A percentile compares a stretch with the other conserved stretches of the same genome.
These are phyloP conservation scores for Ophion obscuratus DNA, from an alignment of 2,888 invertebrate genomes.

Conservation along the genomic window DNA sequence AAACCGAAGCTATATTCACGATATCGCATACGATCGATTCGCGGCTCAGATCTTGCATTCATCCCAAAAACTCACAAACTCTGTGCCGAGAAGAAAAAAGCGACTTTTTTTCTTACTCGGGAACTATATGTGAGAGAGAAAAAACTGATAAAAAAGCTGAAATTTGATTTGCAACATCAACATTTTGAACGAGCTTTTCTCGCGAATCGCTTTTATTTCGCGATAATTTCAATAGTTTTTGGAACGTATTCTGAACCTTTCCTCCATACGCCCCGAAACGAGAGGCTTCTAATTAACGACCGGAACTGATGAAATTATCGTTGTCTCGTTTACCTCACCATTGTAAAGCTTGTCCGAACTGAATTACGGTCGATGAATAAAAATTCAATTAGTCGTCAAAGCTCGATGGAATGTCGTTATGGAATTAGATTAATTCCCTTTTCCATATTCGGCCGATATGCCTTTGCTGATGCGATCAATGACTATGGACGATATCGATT, in stretches of 20 bases:
- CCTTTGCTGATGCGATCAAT: background rate
- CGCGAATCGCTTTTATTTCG: background rate
- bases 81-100: too few relatives aligned
- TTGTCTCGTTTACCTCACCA: background rate
- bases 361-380: constrained; percentile 4
- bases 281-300: background rate
- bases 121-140: background rate
- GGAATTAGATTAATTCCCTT: background rate
- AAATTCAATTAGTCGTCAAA: constrained; percentile 20
- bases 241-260: background rate
- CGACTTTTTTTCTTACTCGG: background rate
- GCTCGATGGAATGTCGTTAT: background rate
- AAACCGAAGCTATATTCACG: constrained; percentile 18
- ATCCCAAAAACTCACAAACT: background rate
- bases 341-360: constrained; percentile 1
- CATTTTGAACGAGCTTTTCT: background rate
- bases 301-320: background rate
- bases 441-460: background rate
- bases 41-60: background rate
- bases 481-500: background rate
- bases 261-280: background rate
- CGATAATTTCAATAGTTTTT: background rate
- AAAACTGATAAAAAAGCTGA: background rate
- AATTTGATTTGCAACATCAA: background rate
- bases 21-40: constrained; percentile 3